Percentiles rank a stretch among this genome's conserved stretches.
These are phyloP conservation scores for Microcebus jonahi DNA, from an alignment of 2,113 vertebrate species.

Conservation along the genomic window DNA sequence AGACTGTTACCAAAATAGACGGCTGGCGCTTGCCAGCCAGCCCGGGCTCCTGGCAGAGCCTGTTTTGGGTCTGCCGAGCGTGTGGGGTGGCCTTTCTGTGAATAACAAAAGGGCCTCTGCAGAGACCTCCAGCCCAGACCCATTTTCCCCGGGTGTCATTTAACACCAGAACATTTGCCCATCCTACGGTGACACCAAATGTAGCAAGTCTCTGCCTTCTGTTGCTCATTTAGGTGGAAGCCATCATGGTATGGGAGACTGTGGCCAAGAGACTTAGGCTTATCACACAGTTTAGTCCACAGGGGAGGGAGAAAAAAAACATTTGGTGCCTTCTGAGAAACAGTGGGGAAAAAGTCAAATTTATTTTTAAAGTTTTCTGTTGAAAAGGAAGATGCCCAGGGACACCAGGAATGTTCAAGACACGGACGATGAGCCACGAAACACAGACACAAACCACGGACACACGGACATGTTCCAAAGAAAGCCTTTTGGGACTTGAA, in stretches of 20 bases:
- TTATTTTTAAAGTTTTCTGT: background rate
- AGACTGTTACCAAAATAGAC: conserved; percentile 47
- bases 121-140: conserved; percentile 50
- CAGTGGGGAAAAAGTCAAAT: background rate
- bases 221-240: background rate
- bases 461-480: conserved; percentile 37
- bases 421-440: background rate
- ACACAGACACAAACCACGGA: conserved; percentile 50
- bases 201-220: background rate
- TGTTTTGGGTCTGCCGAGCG: conserved; percentile 36
- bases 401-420: background rate
- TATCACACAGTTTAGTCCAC: background rate
- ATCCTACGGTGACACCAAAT: conserved; percentile 45
- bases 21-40: conserved; percentile 33
- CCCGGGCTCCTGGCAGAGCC: conserved; percentile 48
- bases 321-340: conserved; percentile 4
- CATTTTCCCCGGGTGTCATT: conserved; percentile 62
- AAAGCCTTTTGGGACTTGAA: conserved; percentile 78
- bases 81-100: background rate
- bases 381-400: background rate
- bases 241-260: background rate
- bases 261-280: background rate
- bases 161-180: conserved; percentile 71
- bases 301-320: background rate
- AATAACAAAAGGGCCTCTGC: conserved; percentile 75